Evolutionary conservation across 1,140 invertebrate genomes (phyloP), one percentile per base, ranked within the genome.

Genomic region (Heliothis subflexa): DNA sequence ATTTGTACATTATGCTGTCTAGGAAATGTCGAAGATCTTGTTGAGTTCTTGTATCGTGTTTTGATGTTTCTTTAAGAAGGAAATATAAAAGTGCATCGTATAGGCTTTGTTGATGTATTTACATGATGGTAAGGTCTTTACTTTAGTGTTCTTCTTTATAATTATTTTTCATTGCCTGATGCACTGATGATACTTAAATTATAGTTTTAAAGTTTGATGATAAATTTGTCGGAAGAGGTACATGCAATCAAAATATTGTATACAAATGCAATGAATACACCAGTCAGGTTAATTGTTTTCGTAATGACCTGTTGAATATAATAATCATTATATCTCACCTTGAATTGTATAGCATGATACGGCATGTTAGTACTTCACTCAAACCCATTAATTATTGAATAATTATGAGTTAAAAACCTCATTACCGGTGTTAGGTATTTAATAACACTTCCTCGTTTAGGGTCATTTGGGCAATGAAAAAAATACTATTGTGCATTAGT

Each of bases 381-480:
- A 50, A 62, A 52, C 62, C 40, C 47, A 75, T 50, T 62, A 75
- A 62, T 64, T 62, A 62, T 52, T 21, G 21, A 75, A 40, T 62
- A 52, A 49, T 62, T 47, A 70, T 25, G 40, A 18, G 57, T 52
- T 49, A 64, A 64, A 62, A 62, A 75, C 3, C 59, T 64, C 59
- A 62, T 75, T 75, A 64, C 59, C 18, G 47, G 66, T 16, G 45
- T 70, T 50, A n/a, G n/a, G n/a, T n/a, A 70, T 52, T 70, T 70
- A 70, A 50, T 50, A 70, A 49, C 18, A 70, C 66, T 70, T 50
- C 66, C 66, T 28, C 7, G n/a, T 52, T n/a, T n/a, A 50, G 47
- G 47, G 47, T 70, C 47, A 1, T 25, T 50, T 50, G 47, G 47
- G 21, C 14, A 12, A n/a, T 50, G 18, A 2, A 25, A 50, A 50